Conservation (phyloP, 1,140 invertebrate species). For the Leucophenga varia region DNA sequence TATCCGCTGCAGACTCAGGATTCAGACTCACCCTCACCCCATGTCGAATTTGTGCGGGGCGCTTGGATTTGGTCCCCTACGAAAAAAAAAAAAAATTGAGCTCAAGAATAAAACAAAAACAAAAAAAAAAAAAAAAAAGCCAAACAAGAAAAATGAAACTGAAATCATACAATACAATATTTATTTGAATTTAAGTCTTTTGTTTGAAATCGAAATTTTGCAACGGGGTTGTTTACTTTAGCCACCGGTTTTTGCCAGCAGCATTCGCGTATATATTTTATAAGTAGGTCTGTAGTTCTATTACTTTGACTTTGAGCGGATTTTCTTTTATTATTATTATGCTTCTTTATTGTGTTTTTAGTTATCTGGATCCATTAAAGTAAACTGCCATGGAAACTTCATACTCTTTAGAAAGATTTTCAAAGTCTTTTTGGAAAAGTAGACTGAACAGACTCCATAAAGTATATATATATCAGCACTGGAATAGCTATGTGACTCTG, state of each 20-base stretch:
- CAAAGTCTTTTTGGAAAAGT: too few relatives aligned
- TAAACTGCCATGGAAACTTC: too few relatives aligned
- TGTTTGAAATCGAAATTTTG: slow-evolving; percentile 48
- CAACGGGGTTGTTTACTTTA: slow-evolving; percentile 47
- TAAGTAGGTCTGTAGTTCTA: too few relatives aligned
- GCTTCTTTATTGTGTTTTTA: not conserved
- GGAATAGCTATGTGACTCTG: too few relatives aligned
- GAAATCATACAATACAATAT: slow-evolving; percentile 45
- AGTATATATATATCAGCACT: too few relatives aligned
- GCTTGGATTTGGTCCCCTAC: slow-evolving; percentile 50
- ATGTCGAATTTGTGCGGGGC: slow-evolving; percentile 50
- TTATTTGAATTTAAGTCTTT: slow-evolving; percentile 54
- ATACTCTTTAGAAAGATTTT: too few relatives aligned
- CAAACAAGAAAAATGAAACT: too few relatives aligned
- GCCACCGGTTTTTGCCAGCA: slow-evolving; percentile 16
- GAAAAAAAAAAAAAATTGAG: slow-evolving; percentile 42
- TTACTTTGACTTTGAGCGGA: slow-evolving; percentile 18
- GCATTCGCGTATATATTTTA: not conserved
- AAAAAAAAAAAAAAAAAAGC: too few relatives aligned
- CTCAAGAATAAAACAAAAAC: too few relatives aligned
- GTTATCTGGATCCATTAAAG: too few relatives aligned
- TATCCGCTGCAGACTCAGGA: too few relatives aligned
- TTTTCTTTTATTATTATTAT: slow-evolving; percentile 4
- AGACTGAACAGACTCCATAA: too few relatives aligned
- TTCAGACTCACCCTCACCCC: slow-evolving; percentile 42